These are phyloP conservation scores for Hemaris fuciformis DNA, from an alignment of 2,888 invertebrate species.

Conservation along the genomic window DNA sequence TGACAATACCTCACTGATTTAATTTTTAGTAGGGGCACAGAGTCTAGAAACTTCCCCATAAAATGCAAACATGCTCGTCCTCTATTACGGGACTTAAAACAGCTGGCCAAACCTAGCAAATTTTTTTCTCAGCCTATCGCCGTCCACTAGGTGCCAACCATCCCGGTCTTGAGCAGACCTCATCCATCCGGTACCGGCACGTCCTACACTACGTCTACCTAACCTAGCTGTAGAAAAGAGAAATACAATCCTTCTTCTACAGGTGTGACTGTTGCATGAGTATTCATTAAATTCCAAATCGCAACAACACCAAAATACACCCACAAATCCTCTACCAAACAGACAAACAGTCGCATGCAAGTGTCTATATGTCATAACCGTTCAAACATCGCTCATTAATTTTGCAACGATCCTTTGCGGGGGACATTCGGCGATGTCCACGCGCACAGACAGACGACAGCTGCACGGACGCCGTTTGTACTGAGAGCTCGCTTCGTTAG, in stretches of 20 bases:
- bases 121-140: too few relatives aligned
- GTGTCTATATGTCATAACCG: background rate
- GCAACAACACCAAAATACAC: background rate
- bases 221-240: too few relatives aligned
- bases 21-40: too few relatives aligned
- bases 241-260: background rate
- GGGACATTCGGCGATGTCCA: background rate
- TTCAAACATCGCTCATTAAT: background rate
- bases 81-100: too few relatives aligned
- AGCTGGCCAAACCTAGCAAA: too few relatives aligned
- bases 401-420: background rate
- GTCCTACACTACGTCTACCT: too few relatives aligned
- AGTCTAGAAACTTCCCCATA: too few relatives aligned
- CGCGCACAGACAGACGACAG: conserved; percentile 38
- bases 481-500: conserved; percentile 73
- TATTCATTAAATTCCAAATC: background rate
- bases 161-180: too few relatives aligned
- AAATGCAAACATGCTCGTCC: too few relatives aligned
- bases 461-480: conserved; percentile 59
- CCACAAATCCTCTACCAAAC: background rate
- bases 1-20: too few relatives aligned
- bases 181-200: too few relatives aligned
- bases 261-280: background rate
- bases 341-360: background rate
- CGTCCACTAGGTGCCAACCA: too few relatives aligned